A percentile compares a stretch with the other conserved stretches of the same genome.
Evolutionary conservation across 2,888 invertebrate species (phyloP).

Genomic region (Amorpha juglandis): DNA sequence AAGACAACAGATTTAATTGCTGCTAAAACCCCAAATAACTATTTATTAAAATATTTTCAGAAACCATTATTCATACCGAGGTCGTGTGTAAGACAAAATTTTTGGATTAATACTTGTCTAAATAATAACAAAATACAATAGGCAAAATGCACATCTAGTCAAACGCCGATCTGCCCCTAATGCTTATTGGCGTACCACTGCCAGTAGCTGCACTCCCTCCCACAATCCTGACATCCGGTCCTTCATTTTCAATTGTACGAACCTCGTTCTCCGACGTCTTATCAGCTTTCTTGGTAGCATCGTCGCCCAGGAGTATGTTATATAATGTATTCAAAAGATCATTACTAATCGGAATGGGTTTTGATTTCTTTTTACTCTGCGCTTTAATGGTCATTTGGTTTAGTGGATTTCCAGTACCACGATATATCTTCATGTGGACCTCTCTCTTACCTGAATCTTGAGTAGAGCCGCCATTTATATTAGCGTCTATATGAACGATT

Average conservation of each 20-base stretch:
- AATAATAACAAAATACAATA: background rate
- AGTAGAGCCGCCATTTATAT: background rate
- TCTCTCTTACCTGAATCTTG: background rate
- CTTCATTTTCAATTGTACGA: constrained; percentile 31
- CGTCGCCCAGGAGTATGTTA: background rate
- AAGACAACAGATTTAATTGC: background rate
- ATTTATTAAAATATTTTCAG: background rate
- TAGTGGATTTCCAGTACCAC: background rate
- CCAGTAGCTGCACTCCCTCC: constrained; percentile 69
- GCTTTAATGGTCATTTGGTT: background rate
- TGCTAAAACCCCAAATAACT: constrained; percentile 2
- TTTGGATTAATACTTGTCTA: background rate
- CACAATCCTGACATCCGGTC: constrained; percentile 61
- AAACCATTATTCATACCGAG: constrained; percentile 33
- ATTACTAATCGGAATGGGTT: background rate
- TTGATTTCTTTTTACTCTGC: background rate
- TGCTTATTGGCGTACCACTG: constrained; percentile 65
- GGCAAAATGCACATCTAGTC: constrained; percentile 19
- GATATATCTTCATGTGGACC: background rate
- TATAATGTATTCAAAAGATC: background rate
- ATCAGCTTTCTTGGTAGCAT: background rate
- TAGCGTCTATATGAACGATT: background rate
- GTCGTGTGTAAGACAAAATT: constrained; percentile 32
- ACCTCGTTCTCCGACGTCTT: background rate
- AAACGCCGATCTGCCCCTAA: constrained; percentile 58